phyloP scores from a whole-genome alignment of 2,797 vertebrate species.

The Sebastes nivosus region DNA sequence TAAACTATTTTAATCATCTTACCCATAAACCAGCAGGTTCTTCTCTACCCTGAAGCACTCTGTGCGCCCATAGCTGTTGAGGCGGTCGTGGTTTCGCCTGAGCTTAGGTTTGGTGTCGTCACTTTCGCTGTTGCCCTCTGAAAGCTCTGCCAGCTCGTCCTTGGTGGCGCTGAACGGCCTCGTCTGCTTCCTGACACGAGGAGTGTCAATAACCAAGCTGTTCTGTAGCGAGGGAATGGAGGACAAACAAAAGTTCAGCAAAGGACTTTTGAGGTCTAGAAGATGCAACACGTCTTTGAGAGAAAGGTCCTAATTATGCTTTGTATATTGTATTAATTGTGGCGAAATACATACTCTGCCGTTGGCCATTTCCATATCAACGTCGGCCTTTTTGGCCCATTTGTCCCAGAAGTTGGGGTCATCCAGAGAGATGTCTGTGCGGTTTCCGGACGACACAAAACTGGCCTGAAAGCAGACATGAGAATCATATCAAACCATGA shows the following conservation, averaged over 20 bases:
- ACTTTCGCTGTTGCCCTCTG: slow-evolving; percentile 92
- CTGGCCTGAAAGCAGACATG: slow-evolving; percentile 88
- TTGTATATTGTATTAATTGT: neutral
- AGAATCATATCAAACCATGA: slow-evolving; percentile 32
- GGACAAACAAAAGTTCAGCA: neutral
- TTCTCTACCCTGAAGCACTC: slow-evolving; percentile 99
- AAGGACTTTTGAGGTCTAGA: neutral
- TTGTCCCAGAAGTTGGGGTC: slow-evolving; percentile 99
- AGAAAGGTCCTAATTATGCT: neutral
- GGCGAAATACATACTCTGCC: slow-evolving; percentile 89
- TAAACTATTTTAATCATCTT: slow-evolving; percentile 30
- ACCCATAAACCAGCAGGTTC: slow-evolving; percentile 98
- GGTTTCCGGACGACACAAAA: slow-evolving; percentile 98
- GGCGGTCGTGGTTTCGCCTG: slow-evolving; percentile 90
- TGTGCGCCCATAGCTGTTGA: slow-evolving; percentile 93
- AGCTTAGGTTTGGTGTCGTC: slow-evolving; percentile 94
- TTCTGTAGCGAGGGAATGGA: slow-evolving; percentile 84
- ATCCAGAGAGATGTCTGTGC: slow-evolving; percentile 98
- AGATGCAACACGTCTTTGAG: neutral
- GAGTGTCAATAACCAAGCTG: slow-evolving; percentile 98
- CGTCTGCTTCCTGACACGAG: slow-evolving; percentile 96
- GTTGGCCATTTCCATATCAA: slow-evolving; percentile 93
- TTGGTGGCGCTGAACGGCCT: slow-evolving; percentile 97
- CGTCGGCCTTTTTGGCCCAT: slow-evolving; percentile 98
- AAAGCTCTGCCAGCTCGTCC: slow-evolving; percentile 95